These are phyloP conservation scores for Peromyscus polionotus DNA, from an alignment of 2,113 vertebrate genomes.

Conservation along the genomic window DNA sequence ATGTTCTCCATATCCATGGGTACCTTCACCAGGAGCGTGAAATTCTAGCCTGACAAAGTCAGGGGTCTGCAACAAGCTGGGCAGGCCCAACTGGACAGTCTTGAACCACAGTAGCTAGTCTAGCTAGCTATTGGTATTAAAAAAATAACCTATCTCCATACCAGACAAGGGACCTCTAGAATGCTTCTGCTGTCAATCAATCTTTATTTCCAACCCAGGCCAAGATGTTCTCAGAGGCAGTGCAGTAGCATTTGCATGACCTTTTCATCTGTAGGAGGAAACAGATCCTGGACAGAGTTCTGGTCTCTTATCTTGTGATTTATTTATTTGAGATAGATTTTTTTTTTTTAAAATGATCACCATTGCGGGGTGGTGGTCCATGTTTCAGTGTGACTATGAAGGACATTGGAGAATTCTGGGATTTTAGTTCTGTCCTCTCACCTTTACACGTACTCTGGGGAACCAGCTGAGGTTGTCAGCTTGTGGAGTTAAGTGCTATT, in stretches of 20 bases:
- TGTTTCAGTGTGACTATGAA: not conserved
- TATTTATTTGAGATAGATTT: not conserved
- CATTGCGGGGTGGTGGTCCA: not conserved
- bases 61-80: not conserved
- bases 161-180: not conserved
- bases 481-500: not conserved
- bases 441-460: not conserved
- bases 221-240: not conserved
- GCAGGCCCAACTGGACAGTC: not conserved
- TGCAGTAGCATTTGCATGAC: not conserved
- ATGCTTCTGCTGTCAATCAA: not conserved
- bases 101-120: not conserved
- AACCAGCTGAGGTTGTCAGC: not conserved
- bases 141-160: too few species aligned
- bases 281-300: not conserved
- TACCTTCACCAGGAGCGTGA: not conserved
- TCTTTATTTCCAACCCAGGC: not conserved
- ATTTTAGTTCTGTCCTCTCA: not conserved
- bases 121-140: not conserved
- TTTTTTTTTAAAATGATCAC: not conserved
- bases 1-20: rapidly evolving
- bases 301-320: not conserved
- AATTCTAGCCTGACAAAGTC: not conserved
- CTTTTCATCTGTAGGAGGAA: not conserved
- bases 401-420: not conserved